These are phyloP conservation scores for Pyrocoelia pectoralis DNA, from an alignment of 2,888 invertebrate species.

Conservation along the genomic window DNA sequence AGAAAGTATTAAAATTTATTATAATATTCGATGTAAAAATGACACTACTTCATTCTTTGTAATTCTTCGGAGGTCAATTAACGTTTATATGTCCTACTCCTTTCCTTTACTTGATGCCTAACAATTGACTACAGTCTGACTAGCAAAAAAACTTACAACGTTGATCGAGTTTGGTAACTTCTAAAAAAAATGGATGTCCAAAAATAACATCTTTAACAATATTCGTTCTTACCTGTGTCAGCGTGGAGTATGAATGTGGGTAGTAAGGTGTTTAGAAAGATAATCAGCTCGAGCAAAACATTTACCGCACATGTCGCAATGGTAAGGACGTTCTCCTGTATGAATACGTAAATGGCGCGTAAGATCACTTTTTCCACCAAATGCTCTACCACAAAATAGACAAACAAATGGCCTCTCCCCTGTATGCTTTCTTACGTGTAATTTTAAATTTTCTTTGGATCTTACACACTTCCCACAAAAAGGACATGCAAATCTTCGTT, in stretches of 20 bases:
- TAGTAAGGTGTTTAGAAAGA: slow-evolving; percentile 89
- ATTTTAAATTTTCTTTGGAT: slow-evolving; percentile 86
- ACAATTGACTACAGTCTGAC: slow-evolving; percentile 53
- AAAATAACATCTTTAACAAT: neutral
- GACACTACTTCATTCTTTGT: slow-evolving; percentile 28
- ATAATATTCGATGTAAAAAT: slow-evolving; percentile 40
- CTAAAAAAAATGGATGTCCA: slow-evolving; percentile 10
- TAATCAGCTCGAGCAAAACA: slow-evolving; percentile 92
- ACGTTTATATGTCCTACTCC: neutral
- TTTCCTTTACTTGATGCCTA: slow-evolving; percentile 8
- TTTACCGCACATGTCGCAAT: slow-evolving; percentile 92
- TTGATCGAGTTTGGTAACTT: slow-evolving; percentile 52
- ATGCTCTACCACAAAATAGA: slow-evolving; percentile 86
- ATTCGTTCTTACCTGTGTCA: slow-evolving; percentile 43
- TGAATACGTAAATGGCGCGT: slow-evolving; percentile 88
- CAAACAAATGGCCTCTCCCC: slow-evolving; percentile 92
- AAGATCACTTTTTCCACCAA: slow-evolving; percentile 87
- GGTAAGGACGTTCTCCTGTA: slow-evolving; percentile 89
- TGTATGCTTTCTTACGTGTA: slow-evolving; percentile 87
- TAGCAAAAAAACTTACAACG: slow-evolving; percentile 53
- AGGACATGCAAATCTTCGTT: slow-evolving; percentile 84
- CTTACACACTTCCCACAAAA: slow-evolving; percentile 91
- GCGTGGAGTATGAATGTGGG: slow-evolving; percentile 82
- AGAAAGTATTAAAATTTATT: slow-evolving; percentile 44
- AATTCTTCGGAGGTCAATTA: slow-evolving; percentile 22